Base-by-base conservation (phyloP, 1,140 invertebrate species). In the Whitmania pigra region DNA sequence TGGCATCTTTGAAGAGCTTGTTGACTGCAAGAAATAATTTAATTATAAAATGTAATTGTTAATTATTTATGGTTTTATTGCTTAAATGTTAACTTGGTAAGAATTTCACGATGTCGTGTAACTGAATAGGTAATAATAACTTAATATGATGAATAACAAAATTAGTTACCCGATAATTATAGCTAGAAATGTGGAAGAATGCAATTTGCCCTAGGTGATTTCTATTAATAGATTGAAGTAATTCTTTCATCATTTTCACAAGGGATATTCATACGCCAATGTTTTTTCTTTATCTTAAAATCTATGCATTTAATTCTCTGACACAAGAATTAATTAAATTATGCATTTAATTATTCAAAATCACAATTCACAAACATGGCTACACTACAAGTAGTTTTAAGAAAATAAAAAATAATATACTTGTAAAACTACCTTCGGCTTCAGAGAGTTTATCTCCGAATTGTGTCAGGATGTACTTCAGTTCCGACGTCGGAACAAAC, bases 1-100 rank as follows among this genome's bases (percentile, higher is more conserved):
- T 93, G 0, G 92, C 91, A 82, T 97, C 94, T 22, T 91, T 85
- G 78, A 95, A 94, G 71, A 96, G 91, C 72, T 92, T 89, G 77
- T 96, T 92, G 53, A 96, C 91, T 89, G 82, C 55, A 85, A 85
- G 76, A 75, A 74, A 27, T 67, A n/a, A 67, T 3, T 27, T 3
- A 22, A 2, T 22, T 22, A 11, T 2, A 22, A 67, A 25, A 67
- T 27, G 29, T 20, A 67, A 20, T 2, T 27, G 22, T 13, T 22
- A 27, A 36, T 31, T 20, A n/a, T 67, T 67, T 67, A 27, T 20
- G 20, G 3, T 3, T 5, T 20, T 2, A 36, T 67, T 6, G 5
- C 29, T 31, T 20, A 67, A 36, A 13, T 67, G 29, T 22, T 67
- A 6, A 25, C 13, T 20, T 20, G 29, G 18, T 13, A 67, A 20